Evolutionary conservation across 1,140 invertebrate species (phyloP).

Genomic region (Nasonia giraulti): DNA sequence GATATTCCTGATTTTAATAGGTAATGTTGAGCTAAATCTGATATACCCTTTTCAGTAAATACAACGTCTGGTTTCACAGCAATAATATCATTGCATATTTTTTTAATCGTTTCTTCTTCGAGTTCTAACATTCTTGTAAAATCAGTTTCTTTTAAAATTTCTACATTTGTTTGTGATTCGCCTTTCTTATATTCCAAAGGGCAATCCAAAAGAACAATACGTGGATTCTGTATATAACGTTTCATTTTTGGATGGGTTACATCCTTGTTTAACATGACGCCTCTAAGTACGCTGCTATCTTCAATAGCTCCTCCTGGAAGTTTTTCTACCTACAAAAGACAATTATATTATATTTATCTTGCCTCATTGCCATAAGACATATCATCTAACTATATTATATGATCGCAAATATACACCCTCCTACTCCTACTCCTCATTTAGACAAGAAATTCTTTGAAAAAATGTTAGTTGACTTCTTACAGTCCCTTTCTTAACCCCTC

Average conservation of each 20-base stretch:
- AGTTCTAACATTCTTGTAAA: conserved; percentile 94
- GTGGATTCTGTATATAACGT: conserved; percentile 95
- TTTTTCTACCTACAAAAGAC: conserved; percentile 81
- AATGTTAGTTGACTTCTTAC: no score
- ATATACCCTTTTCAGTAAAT: conserved; percentile 99
- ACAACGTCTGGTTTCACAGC: conserved; percentile 96
- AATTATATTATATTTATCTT: background rate
- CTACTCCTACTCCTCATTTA: no score
- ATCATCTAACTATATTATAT: no score
- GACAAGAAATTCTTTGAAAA: no score
- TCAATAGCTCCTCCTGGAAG: conserved; percentile 97
- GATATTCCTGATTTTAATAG: conserved; percentile 94
- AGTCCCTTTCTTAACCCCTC: no score
- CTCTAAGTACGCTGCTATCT: conserved; percentile 94
- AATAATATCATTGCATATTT: conserved; percentile 96
- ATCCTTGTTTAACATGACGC: conserved; percentile 99
- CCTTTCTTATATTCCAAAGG: conserved; percentile 99
- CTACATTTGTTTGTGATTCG: conserved; percentile 98
- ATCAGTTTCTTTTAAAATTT: conserved; percentile 96
- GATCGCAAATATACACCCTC: no score
- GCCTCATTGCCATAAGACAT: no score
- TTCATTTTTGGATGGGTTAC: conserved; percentile 98
- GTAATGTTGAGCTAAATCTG: conserved; percentile 92
- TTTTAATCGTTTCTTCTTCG: conserved; percentile 96
- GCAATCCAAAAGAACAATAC: conserved; percentile 96